Evolutionary conservation across 37 sponge, comb jelly and placozoan genomes (phyloP), one percentile per base, ranked within the genome.

Genomic region (Crambe crambe): DNA sequence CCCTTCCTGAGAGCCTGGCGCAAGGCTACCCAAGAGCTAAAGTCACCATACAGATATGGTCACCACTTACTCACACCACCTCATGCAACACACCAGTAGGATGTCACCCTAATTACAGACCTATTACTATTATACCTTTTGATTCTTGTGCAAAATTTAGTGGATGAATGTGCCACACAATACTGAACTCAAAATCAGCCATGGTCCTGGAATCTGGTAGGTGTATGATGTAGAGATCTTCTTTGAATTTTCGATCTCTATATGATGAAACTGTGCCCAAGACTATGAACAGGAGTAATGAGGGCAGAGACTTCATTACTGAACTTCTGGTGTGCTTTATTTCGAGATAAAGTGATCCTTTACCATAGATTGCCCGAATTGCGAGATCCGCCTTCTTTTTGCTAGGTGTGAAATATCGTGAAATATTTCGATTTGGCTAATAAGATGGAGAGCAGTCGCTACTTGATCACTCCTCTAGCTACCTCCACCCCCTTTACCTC

Each of bases 101-200:
- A n/a, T n/a, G n/a, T n/a, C n/a, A n/a, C n/a, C n/a, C n/a, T 31
- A 31, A 30, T 30, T 65, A 18, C 15, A 30, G 5, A 65, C 17
- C 34, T 65, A 31, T 3, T 65, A 31, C 2, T 34, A 2, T 39
- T 40, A 59, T 62, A 74, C 83, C 83, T 26, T 37, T 66, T 18
- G 38, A 29, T 0, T 66, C 37, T 18, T 74, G 73, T 23, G 58
- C 42, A 42, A 88, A 58, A 15, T 40, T 29, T 17, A 82, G 43
- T 8, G 78, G 81, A 44, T 64, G 62, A 17, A 78, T 36, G 39
- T 83, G 38, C 90, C 90, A 93, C 1, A 64, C 47, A 2, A 80
- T 89, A 17, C 32, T 74, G 58, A 90, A 91, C 27, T 76, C 73
- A 74, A 94, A 94, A 74, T 73, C 70, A 17, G 85, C 85, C 73